Evolutionary conservation across 1,140 invertebrate genomes (phyloP), one percentile per base, ranked within the genome.

Genomic region (Atta cephalotes): DNA sequence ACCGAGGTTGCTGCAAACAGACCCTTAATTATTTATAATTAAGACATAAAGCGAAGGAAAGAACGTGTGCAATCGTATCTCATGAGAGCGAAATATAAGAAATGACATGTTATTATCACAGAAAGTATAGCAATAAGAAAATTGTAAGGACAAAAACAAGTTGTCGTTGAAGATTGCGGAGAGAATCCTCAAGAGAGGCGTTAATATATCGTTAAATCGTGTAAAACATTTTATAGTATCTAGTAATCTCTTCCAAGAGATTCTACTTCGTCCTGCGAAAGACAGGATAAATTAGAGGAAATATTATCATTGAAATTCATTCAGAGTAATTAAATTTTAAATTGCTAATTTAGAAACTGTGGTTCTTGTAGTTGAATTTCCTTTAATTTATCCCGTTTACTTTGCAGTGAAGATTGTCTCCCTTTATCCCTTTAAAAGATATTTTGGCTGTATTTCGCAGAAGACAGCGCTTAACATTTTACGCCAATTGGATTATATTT

Each of bases 31-130:
- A 18, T 85, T 63, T 78, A 58, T 85, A 85, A 78, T 85, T 78
- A 85, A 85, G 62, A 56, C 9, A 18, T 51, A 85, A 77, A 85
- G 74, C 45, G 74, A 63, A 85, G 62, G 51, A 58, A 85, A 85
- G 56, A 45, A 82, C 39, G 35, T 82, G 68, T 39, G 18, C 80
- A 82, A 82, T 82, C 62, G 77, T 66, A 53, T 66, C 39, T 74
- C 25, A 81, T 49, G 16, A 78, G 31, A 82, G 68, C 68, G 25
- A 18, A 82, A 72, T 82, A 82, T 82, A 68, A 82, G 18, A 82
- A 82, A 72, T 74, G 62, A 74, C 25, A 35, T 49, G 35, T 72
- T 45, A 81, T 70, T 45, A 81, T 70, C 78, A 63, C 49, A 60
- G 66, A 81, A 74, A 53, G 16, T 81, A 71, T 39, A 72, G 35